Base-by-base conservation (phyloP, 2,888 invertebrate genomes). In the Eristalis tenax region DNA sequence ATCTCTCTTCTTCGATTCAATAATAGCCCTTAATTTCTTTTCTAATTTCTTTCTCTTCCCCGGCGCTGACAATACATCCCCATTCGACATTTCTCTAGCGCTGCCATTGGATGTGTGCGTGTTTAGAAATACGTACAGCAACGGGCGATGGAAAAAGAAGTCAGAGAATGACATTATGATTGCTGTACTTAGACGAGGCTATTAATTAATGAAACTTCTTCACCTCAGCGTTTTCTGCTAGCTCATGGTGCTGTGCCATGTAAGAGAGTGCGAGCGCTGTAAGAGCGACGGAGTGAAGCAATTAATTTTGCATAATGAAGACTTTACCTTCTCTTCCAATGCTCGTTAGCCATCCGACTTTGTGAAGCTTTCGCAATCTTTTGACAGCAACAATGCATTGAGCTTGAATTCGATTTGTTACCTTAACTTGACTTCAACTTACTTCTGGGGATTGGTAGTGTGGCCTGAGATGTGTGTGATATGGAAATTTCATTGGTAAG, bases 21-120 rank as follows among this genome's bases (percentile, higher is more conserved):
- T 87, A 87, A 83, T 87, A 79, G 87, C 69, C 79, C 87, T 87
- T 87, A 83, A 87, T 87, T 87, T 83, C 79, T 82, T 87, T 87
- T 87, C 83, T 79, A 83, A 83, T 86, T 86, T 70, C 61, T 65
- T 65, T 61, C 77, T 56, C 18, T n/a, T 43, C 10, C 23, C 32
- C 23, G 26, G 18, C 26, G 50, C 68, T 63, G 40, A 69, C 74
- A 75, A 75, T 76, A 22, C 59, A 38, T 35, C 23, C 43, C 18
- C 68, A 22, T 43, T 69, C 32, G 18, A 56, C 75, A 76, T 69
- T 69, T 76, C 35, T 61, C 70, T n/a, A 59, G 26, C 56, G 23
- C 23, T 28, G 68, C 11, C 50, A 23, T 22, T 57, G 22, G 15
- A 32, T n/a, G 50, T 57, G 56, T 28, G 40, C 50, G 65, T 63